phyloP scores from a whole-genome alignment of 2,797 vertebrate species.

The Myoxocephalus aenaeus region DNA sequence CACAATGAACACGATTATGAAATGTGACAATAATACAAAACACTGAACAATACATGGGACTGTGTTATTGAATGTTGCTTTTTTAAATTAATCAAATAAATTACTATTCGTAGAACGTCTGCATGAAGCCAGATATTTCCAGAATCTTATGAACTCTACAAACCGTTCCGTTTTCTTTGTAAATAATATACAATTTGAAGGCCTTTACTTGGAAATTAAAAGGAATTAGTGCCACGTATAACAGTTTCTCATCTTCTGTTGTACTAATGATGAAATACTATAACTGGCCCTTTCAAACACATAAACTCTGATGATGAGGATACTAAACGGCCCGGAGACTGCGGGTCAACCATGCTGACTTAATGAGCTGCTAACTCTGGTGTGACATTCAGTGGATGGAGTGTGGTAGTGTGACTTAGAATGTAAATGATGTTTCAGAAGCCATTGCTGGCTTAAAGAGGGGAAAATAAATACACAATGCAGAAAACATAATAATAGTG shows the following conservation, averaged over 20 bases:
- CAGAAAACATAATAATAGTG: not conserved
- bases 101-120: not conserved
- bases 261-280: not conserved
- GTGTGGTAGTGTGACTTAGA: not conserved
- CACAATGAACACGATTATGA: not conserved
- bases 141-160: not conserved
- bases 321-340: not conserved
- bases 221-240: not conserved
- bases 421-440: not conserved
- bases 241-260: not conserved
- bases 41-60: not conserved
- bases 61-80: not conserved
- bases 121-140: not conserved
- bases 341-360: not conserved
- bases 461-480: not conserved
- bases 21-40: not conserved
- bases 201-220: constrained; percentile 1
- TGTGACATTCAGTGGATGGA: not conserved
- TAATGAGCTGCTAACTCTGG: constrained; percentile 8
- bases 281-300: not conserved
- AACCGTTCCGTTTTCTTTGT: not conserved
- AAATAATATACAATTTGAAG: not conserved
- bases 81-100: constrained; percentile 5
- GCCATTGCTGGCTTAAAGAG: not conserved
- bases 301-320: not conserved